phyloP scores from a whole-genome alignment of 2,888 invertebrate species.

The Pinctada fucata region DNA sequence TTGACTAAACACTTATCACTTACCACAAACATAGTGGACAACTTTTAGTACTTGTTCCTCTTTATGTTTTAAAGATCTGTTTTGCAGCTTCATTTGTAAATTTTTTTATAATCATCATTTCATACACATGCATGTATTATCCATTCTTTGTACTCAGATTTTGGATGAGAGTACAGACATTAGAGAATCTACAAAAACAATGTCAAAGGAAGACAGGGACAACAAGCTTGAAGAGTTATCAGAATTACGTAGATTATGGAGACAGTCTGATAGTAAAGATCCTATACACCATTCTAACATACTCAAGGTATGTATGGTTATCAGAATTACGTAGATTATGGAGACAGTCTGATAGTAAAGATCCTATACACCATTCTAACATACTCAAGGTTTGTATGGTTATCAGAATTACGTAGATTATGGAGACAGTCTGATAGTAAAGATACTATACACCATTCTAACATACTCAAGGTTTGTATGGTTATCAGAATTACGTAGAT shows the following conservation, averaged over 20 bases:
- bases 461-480: too few relatives aligned
- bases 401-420: too few relatives aligned
- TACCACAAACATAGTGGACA: too few relatives aligned
- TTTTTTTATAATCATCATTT: too few relatives aligned
- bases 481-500: too few relatives aligned
- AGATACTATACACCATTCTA: too few relatives aligned
- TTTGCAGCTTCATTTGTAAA: too few relatives aligned
- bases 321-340: constrained; percentile 54
- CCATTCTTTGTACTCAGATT: constrained; percentile 12
- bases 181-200: constrained; percentile 38
- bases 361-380: constrained; percentile 50
- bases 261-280: constrained; percentile 44
- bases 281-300: constrained; percentile 53
- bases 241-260: constrained; percentile 57
- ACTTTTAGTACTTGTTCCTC: too few relatives aligned
- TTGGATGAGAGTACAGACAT: constrained; percentile 49
- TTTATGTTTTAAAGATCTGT: too few relatives aligned
- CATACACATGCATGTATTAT: too few relatives aligned
- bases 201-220: constrained; percentile 52
- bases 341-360: constrained; percentile 48
- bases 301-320: constrained; percentile 45
- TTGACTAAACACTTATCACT: too few relatives aligned
- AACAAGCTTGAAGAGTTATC: constrained; percentile 55
- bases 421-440: too few relatives aligned
- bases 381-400: constrained; percentile 49